These are phyloP conservation scores for Melinaea menophilus DNA, from an alignment of 2,888 invertebrate species.

Conservation along the genomic window DNA sequence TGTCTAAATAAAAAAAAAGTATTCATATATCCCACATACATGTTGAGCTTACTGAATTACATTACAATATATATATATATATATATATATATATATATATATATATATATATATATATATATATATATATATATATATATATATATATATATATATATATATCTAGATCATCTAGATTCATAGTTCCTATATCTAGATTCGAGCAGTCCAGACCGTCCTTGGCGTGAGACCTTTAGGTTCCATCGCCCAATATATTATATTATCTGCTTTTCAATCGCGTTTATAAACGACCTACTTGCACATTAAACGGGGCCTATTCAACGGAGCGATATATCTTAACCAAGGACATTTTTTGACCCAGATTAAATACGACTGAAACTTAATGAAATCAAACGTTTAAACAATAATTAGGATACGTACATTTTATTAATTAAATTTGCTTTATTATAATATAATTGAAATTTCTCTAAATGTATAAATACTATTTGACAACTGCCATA, in stretches of 20 bases:
- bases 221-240: constrained; percentile 27
- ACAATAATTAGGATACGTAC: too few species aligned
- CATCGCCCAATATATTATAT: constrained; percentile 22
- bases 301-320: constrained; percentile 21
- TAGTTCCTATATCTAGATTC: constrained; percentile 9
- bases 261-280: constrained; percentile 27
- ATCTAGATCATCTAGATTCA: constrained; percentile 11
- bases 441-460: too few species aligned
- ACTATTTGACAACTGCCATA: too few species aligned
- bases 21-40: background rate
- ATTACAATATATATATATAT: too few species aligned
- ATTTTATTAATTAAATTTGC: too few species aligned
- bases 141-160: too few species aligned
- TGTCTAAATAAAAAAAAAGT: background rate
- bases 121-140: too few species aligned
- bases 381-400: background rate
- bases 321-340: constrained; percentile 28
- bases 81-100: too few species aligned
- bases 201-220: constrained; percentile 21
- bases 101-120: too few species aligned
- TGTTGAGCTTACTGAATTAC: too few species aligned
- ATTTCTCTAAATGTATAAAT: too few species aligned
- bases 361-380: background rate
- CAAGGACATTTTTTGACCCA: constrained; percentile 23
- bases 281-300: constrained; percentile 26